A percentile compares a stretch with the other conserved stretches of the same genome.
These are phyloP conservation scores for Hypsibius dujardini DNA, from an alignment of 1,140 invertebrate species.

Conservation along the genomic window DNA sequence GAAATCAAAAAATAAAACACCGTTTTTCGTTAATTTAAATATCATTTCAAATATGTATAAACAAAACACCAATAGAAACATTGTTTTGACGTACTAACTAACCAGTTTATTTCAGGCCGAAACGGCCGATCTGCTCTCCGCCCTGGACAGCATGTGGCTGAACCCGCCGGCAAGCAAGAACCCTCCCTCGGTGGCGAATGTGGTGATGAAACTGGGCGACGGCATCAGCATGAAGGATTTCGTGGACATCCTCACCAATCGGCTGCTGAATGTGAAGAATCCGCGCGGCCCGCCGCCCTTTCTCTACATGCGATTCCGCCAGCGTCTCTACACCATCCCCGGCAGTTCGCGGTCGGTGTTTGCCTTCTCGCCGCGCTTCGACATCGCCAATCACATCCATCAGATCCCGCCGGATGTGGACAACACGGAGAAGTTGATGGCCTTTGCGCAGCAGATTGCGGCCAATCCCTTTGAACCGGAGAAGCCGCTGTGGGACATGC, in stretches of 20 bases:
- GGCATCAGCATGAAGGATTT: conserved; percentile 14
- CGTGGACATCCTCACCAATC: conserved; percentile 8
- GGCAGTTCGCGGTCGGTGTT: neutral
- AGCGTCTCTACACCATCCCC: neutral
- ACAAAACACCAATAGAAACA: too few relatives aligned
- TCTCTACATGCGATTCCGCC: conserved; percentile 12
- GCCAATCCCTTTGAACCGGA: neutral
- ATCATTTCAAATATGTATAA: too few relatives aligned
- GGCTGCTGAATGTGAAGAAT: conserved; percentile 13
- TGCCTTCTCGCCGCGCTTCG: conserved; percentile 16
- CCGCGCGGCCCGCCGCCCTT: neutral
- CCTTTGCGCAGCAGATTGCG: neutral
- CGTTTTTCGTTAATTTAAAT: too few relatives aligned
- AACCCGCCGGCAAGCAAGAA: neutral
- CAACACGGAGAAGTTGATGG: neutral
- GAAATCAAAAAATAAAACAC: too few relatives aligned
- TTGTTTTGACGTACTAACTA: neutral
- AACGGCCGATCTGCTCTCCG: neutral
- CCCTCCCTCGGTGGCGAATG: neutral
- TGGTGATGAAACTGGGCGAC: conserved; percentile 13
- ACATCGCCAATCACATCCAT: conserved; percentile 14
- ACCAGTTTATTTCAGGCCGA: neutral
- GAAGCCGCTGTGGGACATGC: conserved; percentile 12
- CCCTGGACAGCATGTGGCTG: neutral
- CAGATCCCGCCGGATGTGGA: conserved; percentile 13